phyloP scores from a whole-genome alignment of 2,113 vertebrate species.

The Strigops habroptila region DNA sequence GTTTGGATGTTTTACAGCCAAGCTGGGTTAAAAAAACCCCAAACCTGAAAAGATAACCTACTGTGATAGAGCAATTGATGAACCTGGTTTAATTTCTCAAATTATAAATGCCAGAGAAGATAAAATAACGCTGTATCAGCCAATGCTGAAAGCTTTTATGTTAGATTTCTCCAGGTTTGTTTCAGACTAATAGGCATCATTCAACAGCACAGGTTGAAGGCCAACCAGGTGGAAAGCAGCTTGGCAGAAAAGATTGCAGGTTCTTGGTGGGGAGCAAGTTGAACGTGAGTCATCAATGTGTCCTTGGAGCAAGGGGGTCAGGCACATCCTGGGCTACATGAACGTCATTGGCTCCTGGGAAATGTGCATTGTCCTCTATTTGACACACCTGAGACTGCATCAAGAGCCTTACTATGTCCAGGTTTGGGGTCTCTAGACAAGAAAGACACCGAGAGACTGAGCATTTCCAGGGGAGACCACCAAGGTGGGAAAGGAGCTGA shows the following conservation, averaged over 20 bases:
- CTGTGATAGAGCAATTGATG: fast-evolving
- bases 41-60: neutral
- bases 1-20: neutral
- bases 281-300: neutral
- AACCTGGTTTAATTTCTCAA: neutral
- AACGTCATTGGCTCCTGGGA: neutral
- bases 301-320: neutral
- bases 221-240: fast-evolving
- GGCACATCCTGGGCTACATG: neutral
- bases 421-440: neutral
- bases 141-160: neutral
- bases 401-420: neutral
- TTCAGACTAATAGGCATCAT: neutral
- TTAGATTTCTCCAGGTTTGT: neutral
- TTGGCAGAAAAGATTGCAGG: fast-evolving
- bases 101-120: neutral
- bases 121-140: neutral
- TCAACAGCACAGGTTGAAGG: neutral
- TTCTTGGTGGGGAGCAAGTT: neutral
- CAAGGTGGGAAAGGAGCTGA: neutral
- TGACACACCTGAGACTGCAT: neutral
- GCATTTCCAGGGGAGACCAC: fast-evolving
- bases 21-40: neutral
- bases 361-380: neutral
- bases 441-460: neutral